Conservation (phyloP, 1,140 invertebrate species). For the Drosophila trapezifrons region DNA sequence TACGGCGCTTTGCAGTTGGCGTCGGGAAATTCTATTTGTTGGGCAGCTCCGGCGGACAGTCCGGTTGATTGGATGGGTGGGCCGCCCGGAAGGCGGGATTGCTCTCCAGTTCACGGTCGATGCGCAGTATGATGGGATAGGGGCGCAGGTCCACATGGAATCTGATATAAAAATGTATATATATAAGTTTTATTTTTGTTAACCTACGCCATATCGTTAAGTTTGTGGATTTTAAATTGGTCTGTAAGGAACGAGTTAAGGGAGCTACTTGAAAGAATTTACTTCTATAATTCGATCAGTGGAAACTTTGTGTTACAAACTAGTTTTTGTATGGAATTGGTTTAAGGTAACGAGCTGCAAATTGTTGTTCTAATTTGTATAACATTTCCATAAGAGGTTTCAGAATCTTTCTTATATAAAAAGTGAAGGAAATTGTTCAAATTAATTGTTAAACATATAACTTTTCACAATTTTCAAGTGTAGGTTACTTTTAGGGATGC, state of each 20-base stretch:
- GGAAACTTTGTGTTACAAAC: background rate
- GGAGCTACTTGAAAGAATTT: background rate
- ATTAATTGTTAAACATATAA: too few species aligned
- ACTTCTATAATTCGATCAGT: background rate
- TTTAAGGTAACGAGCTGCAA: background rate
- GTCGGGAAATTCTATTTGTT: slow-evolving; percentile 86
- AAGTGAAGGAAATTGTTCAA: too few species aligned
- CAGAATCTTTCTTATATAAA: too few species aligned
- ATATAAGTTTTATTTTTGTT: too few species aligned
- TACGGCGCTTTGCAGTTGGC: slow-evolving; percentile 83
- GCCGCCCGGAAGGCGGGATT: slow-evolving; percentile 94
- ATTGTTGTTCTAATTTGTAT: background rate
- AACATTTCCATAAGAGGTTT: too few species aligned
- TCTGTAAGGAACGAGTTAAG: background rate
- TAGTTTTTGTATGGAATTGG: background rate
- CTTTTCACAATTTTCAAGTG: too few species aligned
- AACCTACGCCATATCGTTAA: background rate
- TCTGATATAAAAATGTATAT: slow-evolving; percentile 83
- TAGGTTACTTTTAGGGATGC: background rate
- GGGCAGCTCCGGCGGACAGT: slow-evolving; percentile 93
- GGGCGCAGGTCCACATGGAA: slow-evolving; percentile 95
- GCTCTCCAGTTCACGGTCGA: slow-evolving; percentile 93
- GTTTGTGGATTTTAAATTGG: background rate
- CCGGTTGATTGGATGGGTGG: slow-evolving; percentile 94
- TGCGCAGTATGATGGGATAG: slow-evolving; percentile 94